These are phyloP conservation scores for Mimas tiliae DNA, from an alignment of 2,888 invertebrate genomes.

Conservation along the genomic window DNA sequence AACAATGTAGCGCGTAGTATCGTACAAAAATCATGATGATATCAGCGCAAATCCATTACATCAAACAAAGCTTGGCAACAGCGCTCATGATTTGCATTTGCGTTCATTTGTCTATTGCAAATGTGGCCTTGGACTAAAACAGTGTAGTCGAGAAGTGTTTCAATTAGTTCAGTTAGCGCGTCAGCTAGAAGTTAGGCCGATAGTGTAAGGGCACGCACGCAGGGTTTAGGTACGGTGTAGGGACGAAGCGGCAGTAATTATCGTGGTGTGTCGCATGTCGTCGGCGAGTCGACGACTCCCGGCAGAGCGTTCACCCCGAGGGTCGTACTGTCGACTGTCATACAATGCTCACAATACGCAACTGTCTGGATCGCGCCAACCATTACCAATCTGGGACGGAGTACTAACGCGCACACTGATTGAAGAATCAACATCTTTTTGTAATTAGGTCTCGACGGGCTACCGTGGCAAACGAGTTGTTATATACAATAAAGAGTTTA, in stretches of 20 bases:
- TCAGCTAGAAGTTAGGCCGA: slow-evolving; percentile 44
- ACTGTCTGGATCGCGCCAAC: slow-evolving; percentile 66
- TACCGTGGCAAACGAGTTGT: neutral
- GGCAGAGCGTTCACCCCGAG: slow-evolving; percentile 81
- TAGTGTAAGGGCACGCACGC: slow-evolving; percentile 50
- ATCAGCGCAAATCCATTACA: neutral
- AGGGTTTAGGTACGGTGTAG: slow-evolving; percentile 55
- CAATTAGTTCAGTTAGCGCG: slow-evolving; percentile 54
- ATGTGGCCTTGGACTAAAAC: slow-evolving; percentile 41
- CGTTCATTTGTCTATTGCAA: slow-evolving; percentile 23
- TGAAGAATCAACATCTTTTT: slow-evolving; percentile 11
- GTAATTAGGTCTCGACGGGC: slow-evolving; percentile 4
- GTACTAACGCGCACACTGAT: slow-evolving; percentile 49
- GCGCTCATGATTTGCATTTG: slow-evolving; percentile 17
- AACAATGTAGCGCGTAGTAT: neutral
- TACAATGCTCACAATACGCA: slow-evolving; percentile 62
- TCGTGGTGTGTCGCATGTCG: slow-evolving; percentile 51
- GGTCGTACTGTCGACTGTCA: slow-evolving; percentile 63
- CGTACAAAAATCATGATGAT: neutral
- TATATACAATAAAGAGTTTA: neutral
- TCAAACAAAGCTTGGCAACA: slow-evolving; percentile 5
- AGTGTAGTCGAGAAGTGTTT: slow-evolving; percentile 45
- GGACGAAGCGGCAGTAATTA: slow-evolving; percentile 79
- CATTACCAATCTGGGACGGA: slow-evolving; percentile 69
- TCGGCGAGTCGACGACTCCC: slow-evolving; percentile 78